Evolutionary conservation across 2,113 vertebrate genomes (phyloP).

Genomic region (Heloderma charlesbogerti): DNA sequence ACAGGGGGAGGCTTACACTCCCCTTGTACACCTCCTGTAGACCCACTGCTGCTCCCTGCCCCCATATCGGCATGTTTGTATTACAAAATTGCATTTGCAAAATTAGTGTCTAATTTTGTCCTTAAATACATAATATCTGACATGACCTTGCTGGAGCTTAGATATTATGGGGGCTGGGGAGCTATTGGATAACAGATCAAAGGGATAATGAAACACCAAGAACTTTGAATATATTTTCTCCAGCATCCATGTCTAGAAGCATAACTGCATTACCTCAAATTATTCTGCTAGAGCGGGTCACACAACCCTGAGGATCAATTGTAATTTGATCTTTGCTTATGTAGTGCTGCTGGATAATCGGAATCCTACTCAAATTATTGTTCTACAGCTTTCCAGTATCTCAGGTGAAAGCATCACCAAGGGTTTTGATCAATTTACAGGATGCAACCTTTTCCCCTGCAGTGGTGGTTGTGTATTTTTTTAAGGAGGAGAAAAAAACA

Average conservation of each 20-base stretch:
- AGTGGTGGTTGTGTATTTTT: background rate
- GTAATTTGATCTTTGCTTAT: background rate
- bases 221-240: background rate
- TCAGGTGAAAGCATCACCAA: conserved; percentile 17
- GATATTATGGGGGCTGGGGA: background rate
- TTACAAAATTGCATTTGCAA: background rate
- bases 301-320: conserved; percentile 20
- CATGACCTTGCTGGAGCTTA: background rate
- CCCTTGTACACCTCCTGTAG: background rate
- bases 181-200: background rate
- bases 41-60: background rate
- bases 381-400: conserved; percentile 28
- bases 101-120: background rate
- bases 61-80: background rate
- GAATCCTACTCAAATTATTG: conserved; percentile 32
- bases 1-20: background rate
- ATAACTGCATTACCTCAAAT: background rate
- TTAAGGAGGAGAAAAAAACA: background rate
- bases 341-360: background rate
- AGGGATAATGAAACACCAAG: background rate
- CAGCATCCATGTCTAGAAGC: background rate
- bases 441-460: background rate
- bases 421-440: conserved; percentile 28
- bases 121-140: accelerated
- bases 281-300: background rate